These are phyloP conservation scores for Tribolium freemani DNA, from an alignment of 2,888 invertebrate genomes.

Conservation along the genomic window DNA sequence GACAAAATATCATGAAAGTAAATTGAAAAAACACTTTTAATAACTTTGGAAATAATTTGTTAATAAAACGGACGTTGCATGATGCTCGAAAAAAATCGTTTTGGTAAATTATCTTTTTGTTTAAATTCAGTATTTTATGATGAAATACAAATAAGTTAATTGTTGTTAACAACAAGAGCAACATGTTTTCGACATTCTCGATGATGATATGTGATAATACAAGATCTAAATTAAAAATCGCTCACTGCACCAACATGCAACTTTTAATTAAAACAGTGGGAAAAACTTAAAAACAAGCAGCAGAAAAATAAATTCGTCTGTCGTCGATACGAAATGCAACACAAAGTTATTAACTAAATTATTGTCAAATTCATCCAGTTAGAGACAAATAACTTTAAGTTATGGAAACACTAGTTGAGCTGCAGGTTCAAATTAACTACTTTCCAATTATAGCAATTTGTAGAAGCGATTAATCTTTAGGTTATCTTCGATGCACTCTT, in stretches of 20 bases:
- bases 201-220: background rate
- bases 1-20: conserved; percentile 5
- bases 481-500: background rate
- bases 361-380: background rate
- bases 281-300: too few relatives aligned
- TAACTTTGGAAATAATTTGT: background rate
- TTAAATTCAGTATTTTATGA: background rate
- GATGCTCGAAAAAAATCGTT: background rate
- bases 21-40: background rate
- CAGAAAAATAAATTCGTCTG: too few relatives aligned
- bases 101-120: too few relatives aligned
- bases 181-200: background rate
- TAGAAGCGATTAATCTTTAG: background rate
- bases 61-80: too few relatives aligned
- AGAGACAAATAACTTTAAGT: background rate
- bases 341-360: too few relatives aligned
- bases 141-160: background rate
- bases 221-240: background rate
- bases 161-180: background rate
- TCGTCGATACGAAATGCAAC: too few relatives aligned
- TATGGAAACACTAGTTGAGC: background rate
- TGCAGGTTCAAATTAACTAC: background rate
- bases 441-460: background rate
- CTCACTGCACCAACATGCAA: too few relatives aligned
- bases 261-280: too few relatives aligned